phyloP scores from a whole-genome alignment of 2,888 invertebrate species.

The Neria commutata region DNA sequence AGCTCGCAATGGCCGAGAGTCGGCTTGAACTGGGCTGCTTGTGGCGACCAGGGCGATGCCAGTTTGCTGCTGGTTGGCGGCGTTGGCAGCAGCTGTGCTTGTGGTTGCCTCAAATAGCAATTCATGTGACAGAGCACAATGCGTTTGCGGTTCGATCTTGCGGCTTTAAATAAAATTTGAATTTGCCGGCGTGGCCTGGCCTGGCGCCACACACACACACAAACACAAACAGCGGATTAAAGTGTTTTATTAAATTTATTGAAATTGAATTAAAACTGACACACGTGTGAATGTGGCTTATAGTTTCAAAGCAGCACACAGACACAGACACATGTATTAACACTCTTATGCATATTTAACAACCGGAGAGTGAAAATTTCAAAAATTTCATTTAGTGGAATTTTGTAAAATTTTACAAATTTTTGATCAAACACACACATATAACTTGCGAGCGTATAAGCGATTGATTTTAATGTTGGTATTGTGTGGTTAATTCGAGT shows the following conservation, averaged over 20 bases:
- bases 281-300: no score
- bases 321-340: no score
- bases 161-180: constrained; percentile 35
- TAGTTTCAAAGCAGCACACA: no score
- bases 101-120: constrained; percentile 18
- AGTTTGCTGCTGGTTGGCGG: neutral
- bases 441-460: no score
- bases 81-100: constrained; percentile 17
- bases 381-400: no score
- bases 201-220: neutral
- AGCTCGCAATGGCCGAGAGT: neutral
- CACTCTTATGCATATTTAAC: no score
- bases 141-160: constrained; percentile 31
- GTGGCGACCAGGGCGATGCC: neutral
- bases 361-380: no score
- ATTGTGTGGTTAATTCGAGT: no score
- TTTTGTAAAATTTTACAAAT: no score
- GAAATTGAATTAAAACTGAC: neutral
- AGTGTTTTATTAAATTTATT: neutral
- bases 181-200: no score
- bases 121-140: constrained; percentile 28
- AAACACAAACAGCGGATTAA: neutral
- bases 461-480: no score
- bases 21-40: neutral
- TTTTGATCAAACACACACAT: no score